Conservation (phyloP, 2,888 invertebrate species). For the Chrysolina americana region DNA sequence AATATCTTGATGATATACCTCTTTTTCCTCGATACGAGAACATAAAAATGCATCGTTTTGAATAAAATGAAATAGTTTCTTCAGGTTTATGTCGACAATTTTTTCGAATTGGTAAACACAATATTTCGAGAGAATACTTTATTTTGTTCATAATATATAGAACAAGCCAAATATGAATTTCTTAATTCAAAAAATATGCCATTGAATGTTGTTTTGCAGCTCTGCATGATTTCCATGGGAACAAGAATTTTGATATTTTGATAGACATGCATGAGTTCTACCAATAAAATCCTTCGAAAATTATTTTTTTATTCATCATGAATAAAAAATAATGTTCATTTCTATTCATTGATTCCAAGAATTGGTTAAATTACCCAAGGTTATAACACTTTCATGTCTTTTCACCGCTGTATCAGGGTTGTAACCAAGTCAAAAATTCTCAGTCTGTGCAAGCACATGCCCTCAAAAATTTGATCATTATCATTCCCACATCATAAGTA, state of each 20-base stretch:
- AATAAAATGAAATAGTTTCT: background rate
- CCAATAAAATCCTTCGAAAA: background rate
- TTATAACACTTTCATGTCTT: background rate
- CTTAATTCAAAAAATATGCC: no score
- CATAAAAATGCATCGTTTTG: no score
- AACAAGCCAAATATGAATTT: no score
- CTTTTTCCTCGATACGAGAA: no score
- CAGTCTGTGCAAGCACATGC: background rate
- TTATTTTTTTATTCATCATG: background rate
- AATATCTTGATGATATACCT: no score
- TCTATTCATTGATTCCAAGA: background rate
- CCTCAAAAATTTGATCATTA: slow-evolving; percentile 2
- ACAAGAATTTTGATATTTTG: no score
- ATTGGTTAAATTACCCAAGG: background rate
- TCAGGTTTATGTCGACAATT: background rate
- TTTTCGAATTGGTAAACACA: background rate
- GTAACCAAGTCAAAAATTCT: background rate
- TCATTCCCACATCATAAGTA: slow-evolving; percentile 2
- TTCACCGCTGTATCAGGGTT: background rate
- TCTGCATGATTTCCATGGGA: no score
- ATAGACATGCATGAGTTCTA: background rate
- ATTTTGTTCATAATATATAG: no score
- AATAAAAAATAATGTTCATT: slow-evolving; percentile 3
- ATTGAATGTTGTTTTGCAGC: no score
- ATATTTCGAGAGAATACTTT: background rate